phyloP scores from a whole-genome alignment of 2,888 invertebrate species.

The Nezara viridula region DNA sequence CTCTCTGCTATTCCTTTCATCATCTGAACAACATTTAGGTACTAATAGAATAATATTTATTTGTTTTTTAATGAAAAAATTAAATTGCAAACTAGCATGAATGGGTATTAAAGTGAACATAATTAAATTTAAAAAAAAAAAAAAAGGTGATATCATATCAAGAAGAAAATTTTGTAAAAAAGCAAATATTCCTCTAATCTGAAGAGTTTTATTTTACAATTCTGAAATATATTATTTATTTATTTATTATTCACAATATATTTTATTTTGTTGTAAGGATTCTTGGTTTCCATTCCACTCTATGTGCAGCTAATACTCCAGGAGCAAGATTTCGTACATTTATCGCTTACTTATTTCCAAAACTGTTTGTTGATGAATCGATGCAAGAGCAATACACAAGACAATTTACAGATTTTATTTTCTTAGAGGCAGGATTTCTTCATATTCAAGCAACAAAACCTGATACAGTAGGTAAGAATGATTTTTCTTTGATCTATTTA shows the following conservation, averaged over 20 bases:
- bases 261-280: slow-evolving; percentile 68
- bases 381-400: slow-evolving; percentile 65
- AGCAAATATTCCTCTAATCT: no score
- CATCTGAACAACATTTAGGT: no score
- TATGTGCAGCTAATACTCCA: slow-evolving; percentile 70
- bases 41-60: no score
- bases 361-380: slow-evolving; percentile 73
- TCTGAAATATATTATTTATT: neutral
- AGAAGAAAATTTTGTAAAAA: no score
- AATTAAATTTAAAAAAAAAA: no score
- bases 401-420: slow-evolving; percentile 58
- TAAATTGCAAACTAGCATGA: no score
- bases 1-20: no score
- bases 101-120: no score
- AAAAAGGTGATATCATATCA: no score
- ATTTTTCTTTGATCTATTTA: no score
- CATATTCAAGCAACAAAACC: slow-evolving; percentile 91
- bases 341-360: slow-evolving; percentile 73
- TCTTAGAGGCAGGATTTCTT: slow-evolving; percentile 75
- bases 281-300: slow-evolving; percentile 77
- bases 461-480: slow-evolving; percentile 81
- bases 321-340: slow-evolving; percentile 67
- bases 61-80: no score
- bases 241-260: neutral
- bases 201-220: no score